Evolutionary conservation across 2,888 invertebrate species (phyloP), one percentile per base, ranked within the genome.

Genomic region (Drosophila picticornis): DNA sequence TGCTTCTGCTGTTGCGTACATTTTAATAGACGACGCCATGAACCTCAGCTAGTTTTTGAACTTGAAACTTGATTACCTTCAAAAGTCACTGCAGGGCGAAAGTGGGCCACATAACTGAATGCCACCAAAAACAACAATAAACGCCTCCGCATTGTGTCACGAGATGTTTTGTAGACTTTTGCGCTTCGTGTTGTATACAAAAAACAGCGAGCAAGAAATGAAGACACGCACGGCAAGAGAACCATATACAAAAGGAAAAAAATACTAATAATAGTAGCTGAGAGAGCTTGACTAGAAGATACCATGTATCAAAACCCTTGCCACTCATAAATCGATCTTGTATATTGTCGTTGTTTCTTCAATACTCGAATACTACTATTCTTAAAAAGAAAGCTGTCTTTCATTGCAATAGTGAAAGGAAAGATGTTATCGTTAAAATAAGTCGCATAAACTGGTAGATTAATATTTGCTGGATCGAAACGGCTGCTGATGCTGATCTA

Each of bases 21-120:
- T 67, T 77, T 62, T 69, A 68, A 75, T 69, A 78, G 84, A 64
- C 75, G 63, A 53, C 56, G 63, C 88, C 85, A 40, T 88, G 88
- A 90, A 90, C 86, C 86, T 73, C 65, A 77, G 61, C 78, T 81
- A 81, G 90, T 83, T 88, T 75, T 75, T 90, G 88, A 87, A 87
- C 87, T 90, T 87, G 87, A 90, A 87, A 87, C 87, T 90, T 90
- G 87, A 87, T 90, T 90, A 87, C 87, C 87, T 87, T 77, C 86
- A 86, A 76, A 86, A 77, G 75, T 87, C 85, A 84, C 89, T 69
- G 76, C 84, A 83, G 63, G 78, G 69, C 75, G 68, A 69, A 66
- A 70, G 66, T 71, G 71, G 62, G 64, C 56, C 64, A 68, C 56
- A 68, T 58, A 68, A 48, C 46, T 25, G 46, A 75, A 83, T 43